Conservation (phyloP, 2,888 invertebrate species). For the Nomada ferruginata region DNA sequence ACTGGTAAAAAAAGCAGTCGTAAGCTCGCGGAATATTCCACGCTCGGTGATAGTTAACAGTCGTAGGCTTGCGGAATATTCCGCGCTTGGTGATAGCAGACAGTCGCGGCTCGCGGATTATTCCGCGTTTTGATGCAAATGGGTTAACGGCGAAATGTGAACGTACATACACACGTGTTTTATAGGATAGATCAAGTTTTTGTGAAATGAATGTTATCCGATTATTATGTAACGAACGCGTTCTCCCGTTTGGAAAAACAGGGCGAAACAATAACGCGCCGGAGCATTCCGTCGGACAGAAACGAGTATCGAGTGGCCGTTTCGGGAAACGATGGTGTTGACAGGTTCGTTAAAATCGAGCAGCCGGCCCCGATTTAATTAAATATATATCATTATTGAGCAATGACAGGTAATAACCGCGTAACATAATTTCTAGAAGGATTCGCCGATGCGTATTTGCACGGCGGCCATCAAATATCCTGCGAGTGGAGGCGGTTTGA, state of each 20-base stretch:
- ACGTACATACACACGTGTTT: too few species aligned
- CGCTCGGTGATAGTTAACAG: too few species aligned
- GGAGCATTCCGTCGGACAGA: slow-evolving; percentile 12
- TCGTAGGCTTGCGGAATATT: too few species aligned
- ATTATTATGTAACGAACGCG: neutral
- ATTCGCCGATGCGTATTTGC: slow-evolving; percentile 48
- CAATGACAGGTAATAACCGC: slow-evolving; percentile 42
- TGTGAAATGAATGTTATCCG: too few species aligned
- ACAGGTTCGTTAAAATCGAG: slow-evolving; percentile 60
- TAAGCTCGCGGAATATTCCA: too few species aligned
- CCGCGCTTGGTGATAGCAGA: too few species aligned
- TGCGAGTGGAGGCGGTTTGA: slow-evolving; percentile 26
- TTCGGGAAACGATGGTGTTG: slow-evolving; percentile 43
- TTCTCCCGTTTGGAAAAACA: neutral
- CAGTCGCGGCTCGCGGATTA: too few species aligned
- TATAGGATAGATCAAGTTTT: too few species aligned
- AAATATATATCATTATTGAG: slow-evolving; percentile 57
- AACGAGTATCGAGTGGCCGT: slow-evolving; percentile 34
- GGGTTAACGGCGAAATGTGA: too few species aligned
- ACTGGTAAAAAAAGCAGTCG: too few species aligned
- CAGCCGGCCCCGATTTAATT: slow-evolving; percentile 57
- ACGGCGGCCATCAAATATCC: slow-evolving; percentile 25
- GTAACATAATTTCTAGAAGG: slow-evolving; percentile 44
- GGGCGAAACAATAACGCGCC: slow-evolving; percentile 19
- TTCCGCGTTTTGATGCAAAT: too few species aligned